These are phyloP conservation scores for Chironomus striatipennis DNA, from an alignment of 1,140 invertebrate species.

Conservation along the genomic window DNA sequence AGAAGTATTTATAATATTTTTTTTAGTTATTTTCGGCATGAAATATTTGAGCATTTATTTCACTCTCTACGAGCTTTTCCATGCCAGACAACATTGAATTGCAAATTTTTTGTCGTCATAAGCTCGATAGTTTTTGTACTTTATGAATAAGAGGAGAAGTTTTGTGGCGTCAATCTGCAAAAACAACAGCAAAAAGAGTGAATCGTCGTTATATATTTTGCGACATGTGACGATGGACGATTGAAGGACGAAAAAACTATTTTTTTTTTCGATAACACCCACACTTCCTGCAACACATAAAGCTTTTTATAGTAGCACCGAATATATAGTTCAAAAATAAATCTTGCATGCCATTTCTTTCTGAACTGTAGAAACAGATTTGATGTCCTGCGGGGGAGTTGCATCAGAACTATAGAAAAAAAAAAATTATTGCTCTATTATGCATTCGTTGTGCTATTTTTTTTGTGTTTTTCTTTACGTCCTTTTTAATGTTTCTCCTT, in stretches of 20 bases:
- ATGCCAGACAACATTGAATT: background rate
- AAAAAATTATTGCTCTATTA: slow-evolving; percentile 22
- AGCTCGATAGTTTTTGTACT: background rate
- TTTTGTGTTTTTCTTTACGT: background rate
- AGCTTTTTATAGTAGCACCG: background rate
- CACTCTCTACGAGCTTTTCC: too few relatives aligned
- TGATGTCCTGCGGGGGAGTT: too few relatives aligned
- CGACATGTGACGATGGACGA: background rate
- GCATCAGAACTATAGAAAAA: background rate
- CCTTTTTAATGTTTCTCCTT: background rate
- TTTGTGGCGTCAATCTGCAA: background rate
- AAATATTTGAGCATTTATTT: too few relatives aligned
- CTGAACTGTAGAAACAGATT: background rate
- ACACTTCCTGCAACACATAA: background rate
- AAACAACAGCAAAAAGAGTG: background rate
- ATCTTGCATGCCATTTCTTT: background rate
- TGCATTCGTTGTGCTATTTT: background rate
- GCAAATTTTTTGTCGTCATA: background rate
- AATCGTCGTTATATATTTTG: background rate
- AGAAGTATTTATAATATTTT: background rate
- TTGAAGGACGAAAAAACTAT: background rate
- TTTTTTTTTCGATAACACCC: background rate
- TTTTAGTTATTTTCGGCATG: too few relatives aligned
- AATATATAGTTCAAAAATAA: background rate
- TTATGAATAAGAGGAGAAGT: background rate